These are phyloP conservation scores for Ariolimax columbianus DNA, from an alignment of 2,888 invertebrate genomes.

Conservation along the genomic window DNA sequence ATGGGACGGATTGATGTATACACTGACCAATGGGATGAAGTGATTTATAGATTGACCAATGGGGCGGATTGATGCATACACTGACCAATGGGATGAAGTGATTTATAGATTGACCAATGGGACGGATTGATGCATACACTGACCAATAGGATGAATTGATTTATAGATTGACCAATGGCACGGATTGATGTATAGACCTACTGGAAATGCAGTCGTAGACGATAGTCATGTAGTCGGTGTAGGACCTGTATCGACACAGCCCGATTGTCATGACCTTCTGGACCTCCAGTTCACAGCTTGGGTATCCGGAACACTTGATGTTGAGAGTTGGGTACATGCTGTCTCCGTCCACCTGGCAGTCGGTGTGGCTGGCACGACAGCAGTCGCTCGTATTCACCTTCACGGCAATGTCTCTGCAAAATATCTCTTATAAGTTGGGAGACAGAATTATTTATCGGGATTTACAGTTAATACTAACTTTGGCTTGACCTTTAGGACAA, in stretches of 20 bases:
- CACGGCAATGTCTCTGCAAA: background rate
- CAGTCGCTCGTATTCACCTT: constrained; percentile 59
- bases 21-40: no score
- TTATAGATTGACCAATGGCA: background rate
- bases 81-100: background rate
- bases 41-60: no score
- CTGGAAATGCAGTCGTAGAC: constrained; percentile 73
- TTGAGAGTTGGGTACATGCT: constrained; percentile 66
- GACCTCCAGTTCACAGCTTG: constrained; percentile 62
- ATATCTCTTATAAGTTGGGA: no score
- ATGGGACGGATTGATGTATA: no score
- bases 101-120: background rate
- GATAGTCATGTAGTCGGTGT: constrained; percentile 70
- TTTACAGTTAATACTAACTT: no score
- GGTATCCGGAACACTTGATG: constrained; percentile 69
- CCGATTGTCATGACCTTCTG: constrained; percentile 58
- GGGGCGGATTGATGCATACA: no score
- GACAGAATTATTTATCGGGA: no score
- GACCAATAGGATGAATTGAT: background rate
- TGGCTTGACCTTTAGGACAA: no score
- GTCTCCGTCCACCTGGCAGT: constrained; percentile 69
- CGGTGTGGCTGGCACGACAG: constrained; percentile 65
- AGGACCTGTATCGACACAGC: constrained; percentile 57
- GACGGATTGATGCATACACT: background rate
- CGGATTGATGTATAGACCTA: constrained; percentile 45